These are phyloP conservation scores for Zelleria hepariella DNA, from an alignment of 2,888 invertebrate genomes.

Conservation along the genomic window DNA sequence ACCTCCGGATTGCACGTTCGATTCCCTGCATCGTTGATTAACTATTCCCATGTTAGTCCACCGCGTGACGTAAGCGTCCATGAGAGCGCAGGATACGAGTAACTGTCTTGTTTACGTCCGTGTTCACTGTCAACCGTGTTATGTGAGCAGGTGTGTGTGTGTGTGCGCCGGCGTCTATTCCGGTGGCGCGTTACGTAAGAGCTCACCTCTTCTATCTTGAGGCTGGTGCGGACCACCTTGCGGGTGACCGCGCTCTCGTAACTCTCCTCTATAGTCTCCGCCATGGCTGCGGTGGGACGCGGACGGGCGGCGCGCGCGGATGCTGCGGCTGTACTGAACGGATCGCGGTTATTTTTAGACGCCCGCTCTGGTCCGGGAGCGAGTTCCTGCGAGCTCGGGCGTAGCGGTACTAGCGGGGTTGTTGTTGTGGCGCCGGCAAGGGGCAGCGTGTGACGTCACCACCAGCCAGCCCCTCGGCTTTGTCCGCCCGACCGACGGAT, in stretches of 20 bases:
- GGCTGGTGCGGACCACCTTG: slow-evolving; percentile 78
- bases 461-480: neutral
- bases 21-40: too few species aligned
- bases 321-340: slow-evolving; percentile 63
- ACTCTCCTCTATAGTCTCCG: slow-evolving; percentile 79
- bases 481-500: neutral
- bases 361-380: neutral
- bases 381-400: neutral
- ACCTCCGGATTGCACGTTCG: slow-evolving; percentile 37
- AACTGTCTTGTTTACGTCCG: slow-evolving; percentile 50
- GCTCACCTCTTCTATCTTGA: slow-evolving; percentile 81
- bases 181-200: slow-evolving; percentile 50
- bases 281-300: slow-evolving; percentile 66
- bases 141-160: slow-evolving; percentile 55
- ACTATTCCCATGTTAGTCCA: neutral
- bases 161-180: slow-evolving; percentile 17
- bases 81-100: slow-evolving; percentile 21
- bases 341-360: slow-evolving; percentile 61
- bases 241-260: slow-evolving; percentile 79
- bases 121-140: slow-evolving; percentile 64
- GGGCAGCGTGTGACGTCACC: neutral
- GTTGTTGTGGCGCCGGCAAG: slow-evolving; percentile 1
- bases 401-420: neutral
- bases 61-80: slow-evolving; percentile 10
- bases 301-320: slow-evolving; percentile 65